phyloP scores from a whole-genome alignment of 2,113 vertebrate species.

The Albula glossodonta region DNA sequence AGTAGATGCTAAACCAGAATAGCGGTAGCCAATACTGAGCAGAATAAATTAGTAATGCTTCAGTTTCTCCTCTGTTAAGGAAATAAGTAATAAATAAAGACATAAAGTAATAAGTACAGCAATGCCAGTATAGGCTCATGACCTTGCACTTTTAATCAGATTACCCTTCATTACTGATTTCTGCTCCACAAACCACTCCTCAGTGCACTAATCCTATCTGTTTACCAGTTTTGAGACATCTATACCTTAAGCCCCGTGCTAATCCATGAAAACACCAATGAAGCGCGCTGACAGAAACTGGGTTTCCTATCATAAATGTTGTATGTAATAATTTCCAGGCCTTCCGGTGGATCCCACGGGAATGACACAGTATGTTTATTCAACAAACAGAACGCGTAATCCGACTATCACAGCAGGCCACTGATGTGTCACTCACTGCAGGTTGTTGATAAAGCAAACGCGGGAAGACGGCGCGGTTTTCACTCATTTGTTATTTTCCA shows the following conservation, averaged over 20 bases:
- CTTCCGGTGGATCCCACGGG: background rate
- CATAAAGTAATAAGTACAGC: background rate
- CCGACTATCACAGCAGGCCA: background rate
- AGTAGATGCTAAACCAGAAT: background rate
- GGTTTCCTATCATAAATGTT: conserved; percentile 21
- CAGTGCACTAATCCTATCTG: conserved; percentile 20
- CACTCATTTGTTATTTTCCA: conserved; percentile 12
- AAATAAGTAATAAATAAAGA: too few relatives aligned
- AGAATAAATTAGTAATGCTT: background rate
- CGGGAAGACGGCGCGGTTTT: conserved; percentile 4
- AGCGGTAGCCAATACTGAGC: background rate
- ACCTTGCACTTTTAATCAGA: conserved; percentile 8
- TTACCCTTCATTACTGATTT: background rate
- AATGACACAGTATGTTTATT: conserved; percentile 25
- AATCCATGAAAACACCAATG: conserved; percentile 27
- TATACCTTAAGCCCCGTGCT: conserved; percentile 10
- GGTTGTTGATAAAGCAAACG: conserved; percentile 26
- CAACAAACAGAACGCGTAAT: conserved; percentile 27
- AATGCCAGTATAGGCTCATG: background rate
- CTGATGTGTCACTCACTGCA: conserved; percentile 16
- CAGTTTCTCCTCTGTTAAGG: background rate
- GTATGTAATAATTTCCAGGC: conserved; percentile 25
- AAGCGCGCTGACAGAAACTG: background rate
- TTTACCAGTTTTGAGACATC: conserved; percentile 21
- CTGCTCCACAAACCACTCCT: background rate